These are phyloP conservation scores for Agonum fuliginosum DNA, from an alignment of 2,888 invertebrate genomes.

Conservation along the genomic window DNA sequence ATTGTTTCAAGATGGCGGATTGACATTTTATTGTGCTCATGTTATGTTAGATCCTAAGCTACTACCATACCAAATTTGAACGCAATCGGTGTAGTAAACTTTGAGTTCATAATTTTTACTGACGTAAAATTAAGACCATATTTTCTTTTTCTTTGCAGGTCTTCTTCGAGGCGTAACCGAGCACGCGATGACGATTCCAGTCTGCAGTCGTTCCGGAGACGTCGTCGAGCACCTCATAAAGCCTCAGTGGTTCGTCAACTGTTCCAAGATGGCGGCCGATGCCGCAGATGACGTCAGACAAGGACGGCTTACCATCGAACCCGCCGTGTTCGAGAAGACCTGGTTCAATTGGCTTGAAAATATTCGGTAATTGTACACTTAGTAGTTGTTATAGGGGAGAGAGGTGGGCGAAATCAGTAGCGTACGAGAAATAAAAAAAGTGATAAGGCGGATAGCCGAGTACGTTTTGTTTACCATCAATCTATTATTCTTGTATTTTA, in stretches of 20 bases:
- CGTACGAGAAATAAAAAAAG: too few relatives aligned
- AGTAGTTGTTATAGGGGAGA: background rate
- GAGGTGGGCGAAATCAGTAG: background rate
- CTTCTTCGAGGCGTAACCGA: constrained; percentile 75
- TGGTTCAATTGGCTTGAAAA: constrained; percentile 98
- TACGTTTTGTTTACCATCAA: too few relatives aligned
- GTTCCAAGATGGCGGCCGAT: constrained; percentile 90
- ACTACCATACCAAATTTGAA: too few relatives aligned
- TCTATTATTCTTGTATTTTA: too few relatives aligned
- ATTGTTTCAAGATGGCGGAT: too few relatives aligned
- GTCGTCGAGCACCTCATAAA: constrained; percentile 97
- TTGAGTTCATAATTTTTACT: background rate
- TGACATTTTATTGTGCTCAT: too few relatives aligned
- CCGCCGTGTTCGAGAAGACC: constrained; percentile 91
- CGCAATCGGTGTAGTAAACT: background rate
- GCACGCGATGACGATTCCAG: constrained; percentile 97
- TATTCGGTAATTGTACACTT: constrained; percentile 76
- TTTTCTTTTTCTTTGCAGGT: constrained; percentile 12
- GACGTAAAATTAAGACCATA: too few relatives aligned
- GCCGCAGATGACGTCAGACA: constrained; percentile 87
- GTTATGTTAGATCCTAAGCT: too few relatives aligned
- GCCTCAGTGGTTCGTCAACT: constrained; percentile 97
- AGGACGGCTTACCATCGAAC: constrained; percentile 91
- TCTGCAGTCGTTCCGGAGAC: constrained; percentile 97
- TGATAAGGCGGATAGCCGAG: too few relatives aligned